Evolutionary conservation across 2,797 vertebrate species (phyloP), one percentile per base, ranked within the genome.

Genomic region (Nannoperca obscura): DNA sequence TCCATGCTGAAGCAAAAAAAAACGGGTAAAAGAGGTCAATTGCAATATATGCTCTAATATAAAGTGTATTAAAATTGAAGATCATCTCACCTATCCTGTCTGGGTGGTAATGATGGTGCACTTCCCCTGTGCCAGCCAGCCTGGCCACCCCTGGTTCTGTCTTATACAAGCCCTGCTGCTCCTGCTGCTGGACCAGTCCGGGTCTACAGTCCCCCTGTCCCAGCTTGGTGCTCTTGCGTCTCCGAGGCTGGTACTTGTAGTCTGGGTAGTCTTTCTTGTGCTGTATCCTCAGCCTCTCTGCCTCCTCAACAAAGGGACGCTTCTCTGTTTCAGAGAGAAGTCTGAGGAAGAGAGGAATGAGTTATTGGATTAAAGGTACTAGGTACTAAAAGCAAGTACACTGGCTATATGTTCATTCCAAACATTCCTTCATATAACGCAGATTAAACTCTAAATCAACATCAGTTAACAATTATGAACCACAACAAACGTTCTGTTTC

Each of bases 191-290:
- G 74, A 92, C 88, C 71, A 93, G 87, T 61, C 95, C 94, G 0
- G 94, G 91, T 80, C 95, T 95, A 0, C 92, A 90, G 68, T 97
- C 96, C 0, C 91, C 94, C 78, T 95, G 96, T 22, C 95, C 95
- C 0, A 94, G 86, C 88, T 97, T 98, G 20, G 93, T 80, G 3
- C 93, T 95, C 95, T 97, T 97, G 76, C 97, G 95, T 84, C 97
- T 88, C 14, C 97, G 95, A 0, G 97, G 97, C 81, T 98, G 97
- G 93, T 98, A 98, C 92, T 98, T 98, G 84, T 98, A 98, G 92
- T 98, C 97, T 0, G 97, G 97, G 77, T 97, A 96, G 88, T 97
- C 97, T 80, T 96, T 97, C 92, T 97, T 97, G 91, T 98, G 97
- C 88, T 98, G 97, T 62, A 97, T 92, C 53, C 97, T 92, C 76